Conservation (phyloP, 2,888 invertebrate genomes). For the Cataglyphis livida region DNA sequence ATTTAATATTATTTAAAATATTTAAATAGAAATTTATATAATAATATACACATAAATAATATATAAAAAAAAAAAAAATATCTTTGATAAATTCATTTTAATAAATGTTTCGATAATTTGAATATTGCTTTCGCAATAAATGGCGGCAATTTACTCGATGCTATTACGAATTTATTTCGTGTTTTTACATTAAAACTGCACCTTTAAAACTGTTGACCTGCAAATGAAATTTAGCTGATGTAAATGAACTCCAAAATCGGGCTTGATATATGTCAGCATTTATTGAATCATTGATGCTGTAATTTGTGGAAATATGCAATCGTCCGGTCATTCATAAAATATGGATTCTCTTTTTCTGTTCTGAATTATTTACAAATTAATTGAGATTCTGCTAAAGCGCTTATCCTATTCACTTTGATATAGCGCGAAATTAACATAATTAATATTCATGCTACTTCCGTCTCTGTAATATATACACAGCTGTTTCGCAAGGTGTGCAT, state of each 20-base stretch:
- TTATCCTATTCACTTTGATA: constrained; percentile 18
- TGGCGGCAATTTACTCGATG: constrained; percentile 7
- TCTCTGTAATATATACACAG: neutral
- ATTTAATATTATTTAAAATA: neutral
- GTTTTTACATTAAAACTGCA: constrained; percentile 6
- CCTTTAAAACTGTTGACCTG: constrained; percentile 6
- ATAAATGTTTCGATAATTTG: constrained; percentile 1
- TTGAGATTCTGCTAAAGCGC: constrained; percentile 16
- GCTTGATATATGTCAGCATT: constrained; percentile 1
- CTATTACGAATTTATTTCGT: constrained; percentile 15
- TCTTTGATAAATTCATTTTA: neutral
- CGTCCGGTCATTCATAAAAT: neutral
- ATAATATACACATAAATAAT: constrained; percentile 1
- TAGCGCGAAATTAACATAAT: neutral
- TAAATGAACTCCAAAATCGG: constrained; percentile 33
- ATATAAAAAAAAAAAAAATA: neutral
- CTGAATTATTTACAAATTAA: constrained; percentile 17
- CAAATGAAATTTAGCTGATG: constrained; percentile 17
- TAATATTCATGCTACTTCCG: constrained; percentile 25
- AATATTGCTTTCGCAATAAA: constrained; percentile 13
- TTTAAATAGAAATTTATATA: neutral
- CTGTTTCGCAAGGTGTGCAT: neutral
- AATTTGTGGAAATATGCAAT: constrained; percentile 9
- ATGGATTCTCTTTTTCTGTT: neutral
- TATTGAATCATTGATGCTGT: constrained; percentile 11